Conservation (phyloP, 2,113 vertebrate genomes). For the Anser brachyrhynchus region DNA sequence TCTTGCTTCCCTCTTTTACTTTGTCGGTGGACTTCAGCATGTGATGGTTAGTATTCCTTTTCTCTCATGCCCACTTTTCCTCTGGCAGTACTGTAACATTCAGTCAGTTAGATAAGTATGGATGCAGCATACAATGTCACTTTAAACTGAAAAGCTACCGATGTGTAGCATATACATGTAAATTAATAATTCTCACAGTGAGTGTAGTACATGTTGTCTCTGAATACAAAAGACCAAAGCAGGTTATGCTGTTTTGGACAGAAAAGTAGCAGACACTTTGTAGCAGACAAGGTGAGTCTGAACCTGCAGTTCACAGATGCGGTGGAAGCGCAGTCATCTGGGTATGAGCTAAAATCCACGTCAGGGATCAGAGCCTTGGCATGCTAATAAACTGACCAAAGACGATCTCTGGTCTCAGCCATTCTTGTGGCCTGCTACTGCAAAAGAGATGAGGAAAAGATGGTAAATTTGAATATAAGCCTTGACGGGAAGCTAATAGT, state of each 20-base stretch:
- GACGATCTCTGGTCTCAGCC: not conserved
- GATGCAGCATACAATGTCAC: not conserved
- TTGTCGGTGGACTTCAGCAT: not conserved
- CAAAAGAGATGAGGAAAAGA: not conserved
- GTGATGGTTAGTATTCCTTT: not conserved
- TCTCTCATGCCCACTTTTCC: not conserved
- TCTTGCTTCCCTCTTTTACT: not conserved
- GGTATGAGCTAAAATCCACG: not conserved
- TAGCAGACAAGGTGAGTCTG: not conserved
- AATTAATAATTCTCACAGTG: not conserved
- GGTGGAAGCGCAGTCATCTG: accelerated
- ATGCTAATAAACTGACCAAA: not conserved
- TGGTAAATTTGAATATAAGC: not conserved
- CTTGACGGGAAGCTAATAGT: not conserved
- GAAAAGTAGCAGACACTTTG: not conserved
- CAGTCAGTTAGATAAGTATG: not conserved
- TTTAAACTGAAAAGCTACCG: not conserved
- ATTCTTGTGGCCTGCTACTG: not conserved
- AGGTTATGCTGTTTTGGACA: not conserved
- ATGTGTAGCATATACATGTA: not conserved
- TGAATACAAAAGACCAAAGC: not conserved
- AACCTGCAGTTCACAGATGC: not conserved
- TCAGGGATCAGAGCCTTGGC: not conserved
- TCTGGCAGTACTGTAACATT: not conserved
- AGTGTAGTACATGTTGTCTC: not conserved